Evolutionary conservation across 2,888 invertebrate genomes (phyloP).

Genomic region (Trachelus iudaicus): DNA sequence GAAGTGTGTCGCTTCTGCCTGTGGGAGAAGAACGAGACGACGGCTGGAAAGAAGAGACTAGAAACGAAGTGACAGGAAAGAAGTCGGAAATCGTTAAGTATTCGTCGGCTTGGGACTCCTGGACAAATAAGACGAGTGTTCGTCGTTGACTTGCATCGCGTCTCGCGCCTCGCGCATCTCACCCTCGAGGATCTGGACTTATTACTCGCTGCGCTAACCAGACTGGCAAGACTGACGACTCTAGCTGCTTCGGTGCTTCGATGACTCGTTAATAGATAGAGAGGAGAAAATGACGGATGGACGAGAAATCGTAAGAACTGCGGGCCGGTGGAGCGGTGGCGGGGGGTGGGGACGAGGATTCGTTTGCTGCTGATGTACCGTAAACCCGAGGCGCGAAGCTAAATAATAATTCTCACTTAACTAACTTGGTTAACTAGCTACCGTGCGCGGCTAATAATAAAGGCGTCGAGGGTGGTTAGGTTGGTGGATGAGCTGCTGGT

Average conservation of each 20-base stretch:
- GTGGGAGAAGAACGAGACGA: conserved; percentile 1
- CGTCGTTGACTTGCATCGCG: background rate
- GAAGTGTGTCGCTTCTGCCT: too few species aligned
- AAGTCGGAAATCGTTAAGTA: conserved; percentile 63
- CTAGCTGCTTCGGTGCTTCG: too few species aligned
- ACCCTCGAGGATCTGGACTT: too few species aligned
- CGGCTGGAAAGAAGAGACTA: conserved; percentile 11
- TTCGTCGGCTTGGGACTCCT: conserved; percentile 62
- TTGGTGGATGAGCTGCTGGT: conserved; percentile 17
- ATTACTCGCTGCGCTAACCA: too few species aligned
- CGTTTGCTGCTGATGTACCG: conserved; percentile 14
- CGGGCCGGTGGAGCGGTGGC: conserved; percentile 16
- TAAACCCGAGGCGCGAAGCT: conserved; percentile 28
- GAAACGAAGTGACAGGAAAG: conserved; percentile 22
- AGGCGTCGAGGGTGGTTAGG: conserved; percentile 49
- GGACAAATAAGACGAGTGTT: conserved; percentile 60
- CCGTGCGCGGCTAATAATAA: conserved; percentile 62
- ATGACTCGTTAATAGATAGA: conserved; percentile 10
- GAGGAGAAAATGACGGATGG: conserved; percentile 14
- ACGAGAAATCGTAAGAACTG: conserved; percentile 24
- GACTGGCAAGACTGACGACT: too few species aligned
- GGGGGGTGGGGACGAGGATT: conserved; percentile 2
- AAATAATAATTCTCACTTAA: conserved; percentile 66
- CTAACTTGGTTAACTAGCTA: conserved; percentile 63
- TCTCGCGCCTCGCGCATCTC: background rate